Conservation (phyloP, 2,888 invertebrate genomes). For the Gandaritis pyraliata region DNA sequence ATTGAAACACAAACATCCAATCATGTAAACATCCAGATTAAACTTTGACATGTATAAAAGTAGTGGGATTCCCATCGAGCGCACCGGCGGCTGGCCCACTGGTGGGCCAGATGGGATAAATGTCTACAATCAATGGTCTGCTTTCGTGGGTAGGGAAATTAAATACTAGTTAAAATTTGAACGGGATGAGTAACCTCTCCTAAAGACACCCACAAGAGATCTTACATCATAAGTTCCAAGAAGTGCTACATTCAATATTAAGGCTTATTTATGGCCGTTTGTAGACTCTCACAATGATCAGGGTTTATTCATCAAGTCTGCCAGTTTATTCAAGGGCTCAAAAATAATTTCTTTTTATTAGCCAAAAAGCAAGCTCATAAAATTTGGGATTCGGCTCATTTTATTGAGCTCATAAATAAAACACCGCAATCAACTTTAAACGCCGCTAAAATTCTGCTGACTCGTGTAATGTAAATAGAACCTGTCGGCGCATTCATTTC, state of each 20-base stretch:
- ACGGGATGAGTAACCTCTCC: not conserved
- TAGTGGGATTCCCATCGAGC: no score
- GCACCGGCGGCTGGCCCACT: no score
- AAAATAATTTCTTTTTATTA: conserved; percentile 27
- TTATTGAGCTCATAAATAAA: conserved; percentile 38
- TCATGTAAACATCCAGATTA: no score
- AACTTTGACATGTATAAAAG: no score
- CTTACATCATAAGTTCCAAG: conserved; percentile 1
- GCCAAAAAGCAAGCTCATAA: conserved; percentile 22
- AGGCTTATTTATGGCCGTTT: not conserved
- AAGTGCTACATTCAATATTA: not conserved
- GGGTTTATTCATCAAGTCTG: conserved; percentile 5
- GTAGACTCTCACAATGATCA: not conserved
- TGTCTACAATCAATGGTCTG: no score
- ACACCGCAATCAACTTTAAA: conserved; percentile 37
- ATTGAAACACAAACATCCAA: no score
- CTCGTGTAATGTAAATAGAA: conserved; percentile 31
- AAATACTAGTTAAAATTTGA: no score
- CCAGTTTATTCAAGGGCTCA: conserved; percentile 7
- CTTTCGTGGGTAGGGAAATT: no score
- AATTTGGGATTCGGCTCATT: conserved; percentile 34
- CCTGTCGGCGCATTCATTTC: conserved; percentile 23
- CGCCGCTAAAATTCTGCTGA: conserved; percentile 32
- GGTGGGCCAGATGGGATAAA: no score
- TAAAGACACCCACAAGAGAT: not conserved